phyloP scores from a whole-genome alignment of 2,113 vertebrate species.

The Haliaeetus leucogaster region DNA sequence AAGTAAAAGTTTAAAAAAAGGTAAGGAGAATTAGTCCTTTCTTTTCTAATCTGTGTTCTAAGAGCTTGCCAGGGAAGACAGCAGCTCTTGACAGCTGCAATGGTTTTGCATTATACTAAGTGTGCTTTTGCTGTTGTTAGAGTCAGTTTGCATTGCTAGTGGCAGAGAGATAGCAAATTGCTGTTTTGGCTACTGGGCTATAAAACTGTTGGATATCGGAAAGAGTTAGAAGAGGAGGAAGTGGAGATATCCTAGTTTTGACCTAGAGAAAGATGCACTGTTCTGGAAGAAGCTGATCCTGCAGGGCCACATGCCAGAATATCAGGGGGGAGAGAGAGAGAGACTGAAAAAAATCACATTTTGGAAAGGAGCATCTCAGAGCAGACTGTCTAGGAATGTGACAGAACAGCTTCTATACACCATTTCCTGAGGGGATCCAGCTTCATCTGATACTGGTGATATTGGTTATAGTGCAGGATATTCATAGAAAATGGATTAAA shows the following conservation, averaged over 20 bases:
- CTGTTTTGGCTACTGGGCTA: neutral
- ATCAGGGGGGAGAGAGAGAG: neutral
- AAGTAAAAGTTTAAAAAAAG: neutral
- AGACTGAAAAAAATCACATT: neutral
- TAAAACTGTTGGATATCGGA: neutral
- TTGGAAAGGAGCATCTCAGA: conserved; percentile 1
- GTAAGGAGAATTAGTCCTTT: neutral
- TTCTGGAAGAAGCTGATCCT: neutral
- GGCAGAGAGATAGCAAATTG: neutral
- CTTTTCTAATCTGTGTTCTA: neutral
- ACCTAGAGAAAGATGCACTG: neutral
- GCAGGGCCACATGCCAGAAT: neutral
- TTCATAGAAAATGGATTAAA: neutral
- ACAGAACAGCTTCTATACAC: neutral
- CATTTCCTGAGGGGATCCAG: neutral
- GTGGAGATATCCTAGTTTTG: neutral
- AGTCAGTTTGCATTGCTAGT: neutral
- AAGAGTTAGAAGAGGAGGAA: neutral
- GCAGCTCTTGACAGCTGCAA: neutral
- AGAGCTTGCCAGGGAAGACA: neutral
- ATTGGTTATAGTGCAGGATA: neutral
- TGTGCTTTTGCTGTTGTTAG: neutral
- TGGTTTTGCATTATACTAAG: neutral
- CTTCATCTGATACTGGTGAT: neutral
- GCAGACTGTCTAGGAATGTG: neutral